Evolutionary conservation across 2,888 invertebrate species (phyloP), one percentile per base, ranked within the genome.

Genomic region (Eristalis intricaria): DNA sequence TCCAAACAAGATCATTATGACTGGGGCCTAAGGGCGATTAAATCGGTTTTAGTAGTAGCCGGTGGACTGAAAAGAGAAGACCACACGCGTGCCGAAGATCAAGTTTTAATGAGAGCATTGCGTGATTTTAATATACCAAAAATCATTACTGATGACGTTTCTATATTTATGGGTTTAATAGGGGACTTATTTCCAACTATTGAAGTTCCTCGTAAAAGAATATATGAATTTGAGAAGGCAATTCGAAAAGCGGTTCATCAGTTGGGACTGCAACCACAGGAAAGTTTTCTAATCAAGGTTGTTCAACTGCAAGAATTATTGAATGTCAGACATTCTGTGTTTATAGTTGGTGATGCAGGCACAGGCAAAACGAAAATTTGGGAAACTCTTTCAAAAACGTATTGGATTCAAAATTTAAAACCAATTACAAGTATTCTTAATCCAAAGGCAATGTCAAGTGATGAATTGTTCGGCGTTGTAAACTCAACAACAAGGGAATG

Each of bases 1-100:
- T 98, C 98, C 64, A 98, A 98, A 92, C 97, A 98, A 93, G 98
- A 99, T 93, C 99, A 99, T 93, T 99, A 99, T 91, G 99, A 99
- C 94, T 98, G 99, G 99, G 99, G 99, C n/a, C 94, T 99, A 77
- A 94, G 99, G 89, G 99, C 99, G 66, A 99, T 99, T 90, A 99
- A 99, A 92, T 98, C 98, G 70, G 98, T 99, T 26, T 94, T 99
- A 70, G 98, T 99, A 0, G 98, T 99, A 4, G 99, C 99, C 78
- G 99, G 99, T 63, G 96, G 98, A 35, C 94, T 99, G 65, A 98
- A 98, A 94, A 94, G 97, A 89, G 95, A 96, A 75, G 97, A 97
- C 92, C 95, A 96, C 84, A 94, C 94, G 70, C 94, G 97, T 43
- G 97, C 98, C 0, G 98, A 99, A 94, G 98, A 98, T 93, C 98